Conservation (phyloP, 2,797 vertebrate species). For the Lophotriccus pileatus region DNA sequence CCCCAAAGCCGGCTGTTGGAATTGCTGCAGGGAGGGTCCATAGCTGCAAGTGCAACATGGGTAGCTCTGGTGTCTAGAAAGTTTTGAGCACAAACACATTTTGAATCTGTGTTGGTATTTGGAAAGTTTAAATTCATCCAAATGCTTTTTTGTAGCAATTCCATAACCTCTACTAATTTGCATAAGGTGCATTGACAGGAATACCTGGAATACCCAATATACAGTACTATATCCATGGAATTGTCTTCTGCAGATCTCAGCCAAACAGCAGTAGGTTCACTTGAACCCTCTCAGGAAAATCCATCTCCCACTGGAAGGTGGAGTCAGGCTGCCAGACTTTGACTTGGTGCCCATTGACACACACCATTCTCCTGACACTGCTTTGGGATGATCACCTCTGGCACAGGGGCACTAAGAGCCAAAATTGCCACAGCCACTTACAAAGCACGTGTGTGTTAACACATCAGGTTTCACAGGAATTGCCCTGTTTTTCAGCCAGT, state of each 20-base stretch:
- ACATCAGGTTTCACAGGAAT: background rate
- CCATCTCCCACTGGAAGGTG: background rate
- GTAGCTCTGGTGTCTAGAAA: background rate
- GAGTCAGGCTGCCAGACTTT: background rate
- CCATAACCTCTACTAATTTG: background rate
- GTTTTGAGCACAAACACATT: background rate
- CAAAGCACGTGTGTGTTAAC: accelerated
- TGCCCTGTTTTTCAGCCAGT: background rate
- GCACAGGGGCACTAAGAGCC: background rate
- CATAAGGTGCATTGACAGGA: background rate
- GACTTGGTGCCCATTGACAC: background rate
- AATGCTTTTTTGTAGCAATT: background rate
- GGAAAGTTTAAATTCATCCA: background rate
- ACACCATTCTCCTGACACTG: background rate
- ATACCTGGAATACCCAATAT: background rate
- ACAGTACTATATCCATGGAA: background rate
- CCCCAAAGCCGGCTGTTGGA: background rate
- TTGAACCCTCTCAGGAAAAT: background rate
- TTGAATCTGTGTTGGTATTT: background rate
- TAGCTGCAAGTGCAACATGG: accelerated
- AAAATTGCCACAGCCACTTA: background rate
- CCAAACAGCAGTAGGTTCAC: background rate
- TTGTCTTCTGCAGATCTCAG: background rate
- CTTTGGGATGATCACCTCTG: background rate
- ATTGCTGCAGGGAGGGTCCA: accelerated